Evolutionary conservation across 2,113 vertebrate species (phyloP), one percentile per base, ranked within the genome.

Genomic region (Megaceryle maxima): DNA sequence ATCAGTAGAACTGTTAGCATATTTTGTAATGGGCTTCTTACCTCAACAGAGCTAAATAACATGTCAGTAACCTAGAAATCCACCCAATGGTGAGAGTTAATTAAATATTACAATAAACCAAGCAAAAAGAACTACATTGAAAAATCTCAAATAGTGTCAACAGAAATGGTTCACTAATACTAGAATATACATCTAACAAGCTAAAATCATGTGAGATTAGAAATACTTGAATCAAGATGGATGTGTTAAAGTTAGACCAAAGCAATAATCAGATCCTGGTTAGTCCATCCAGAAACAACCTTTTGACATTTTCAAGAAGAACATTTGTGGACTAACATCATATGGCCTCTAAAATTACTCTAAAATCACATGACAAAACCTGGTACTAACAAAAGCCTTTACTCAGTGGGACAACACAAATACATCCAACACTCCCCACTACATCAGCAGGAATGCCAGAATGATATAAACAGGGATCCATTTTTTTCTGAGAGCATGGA

Each of bases 21-120:
- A 64, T 81, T 90, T 92, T 90, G 8, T 64, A 95, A 93, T 24
- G 66, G 62, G n/a, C 24, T 94, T 89, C 69, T 89, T 68, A 84
- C 33, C 39, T 43, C 48, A 72, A 67, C 22, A 88, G 74, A 88
- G 72, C 16, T 72, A 83, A 68, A 76, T 79, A 79, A 83, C 43
- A 85, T 50, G 51, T 26, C 43, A 77, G 41, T 50, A 90, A 77
- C 25, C 50, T 81, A 83, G 72, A 93, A 92, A 95, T 37, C 33
- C 28, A 93, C 33, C 18, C 72, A 90, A 29, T 51, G 90, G 25
- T 78, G 66, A 80, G 60, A 75, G 17, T 74, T 88, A 66, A 90
- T 94, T 80, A 94, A 86, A 92, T 83, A 92, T 64, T 81, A 51
- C 37, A 88, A 48, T 56, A 84, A 92, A 90, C 68, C 50, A 94